phyloP scores from a whole-genome alignment of 2,797 vertebrate species.

The Gadopsis bispinosus region DNA sequence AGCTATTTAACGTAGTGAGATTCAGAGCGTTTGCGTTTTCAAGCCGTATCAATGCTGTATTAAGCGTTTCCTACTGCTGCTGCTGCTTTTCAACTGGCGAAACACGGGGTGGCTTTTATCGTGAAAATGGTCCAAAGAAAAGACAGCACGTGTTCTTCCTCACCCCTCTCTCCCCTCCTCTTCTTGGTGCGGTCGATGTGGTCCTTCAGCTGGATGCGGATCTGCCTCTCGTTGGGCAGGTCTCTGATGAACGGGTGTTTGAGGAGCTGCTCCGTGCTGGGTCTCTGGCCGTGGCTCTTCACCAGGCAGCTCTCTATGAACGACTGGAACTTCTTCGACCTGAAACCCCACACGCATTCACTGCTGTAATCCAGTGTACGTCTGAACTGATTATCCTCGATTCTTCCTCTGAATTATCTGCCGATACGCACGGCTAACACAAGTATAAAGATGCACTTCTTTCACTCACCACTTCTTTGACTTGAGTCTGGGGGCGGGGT shows the following conservation, averaged over 20 bases:
- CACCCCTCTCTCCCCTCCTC: conserved; percentile 94
- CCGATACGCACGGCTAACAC: not conserved
- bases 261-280: conserved; percentile 92
- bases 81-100: not conserved
- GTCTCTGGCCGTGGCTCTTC: conserved; percentile 93
- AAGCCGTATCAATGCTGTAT: not conserved
- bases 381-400: not conserved
- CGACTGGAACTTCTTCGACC: conserved; percentile 96
- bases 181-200: conserved; percentile 97
- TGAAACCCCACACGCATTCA: conserved; percentile 57
- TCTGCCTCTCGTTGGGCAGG: conserved; percentile 91
- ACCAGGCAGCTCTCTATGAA: conserved; percentile 96
- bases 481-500: conserved; percentile 92
- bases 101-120: not conserved
- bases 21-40: not conserved
- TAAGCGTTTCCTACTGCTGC: too few species aligned
- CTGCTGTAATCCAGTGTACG: not conserved
- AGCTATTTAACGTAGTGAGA: not conserved
- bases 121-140: not conserved
- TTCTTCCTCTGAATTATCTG: not conserved
- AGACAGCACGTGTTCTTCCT: conserved; percentile 33
- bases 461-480: conserved; percentile 95
- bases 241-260: conserved; percentile 94
- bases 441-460: not conserved
- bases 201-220: conserved; percentile 97